Evolutionary conservation across 1,140 invertebrate species (phyloP).

Genomic region (Cydia splendana): DNA sequence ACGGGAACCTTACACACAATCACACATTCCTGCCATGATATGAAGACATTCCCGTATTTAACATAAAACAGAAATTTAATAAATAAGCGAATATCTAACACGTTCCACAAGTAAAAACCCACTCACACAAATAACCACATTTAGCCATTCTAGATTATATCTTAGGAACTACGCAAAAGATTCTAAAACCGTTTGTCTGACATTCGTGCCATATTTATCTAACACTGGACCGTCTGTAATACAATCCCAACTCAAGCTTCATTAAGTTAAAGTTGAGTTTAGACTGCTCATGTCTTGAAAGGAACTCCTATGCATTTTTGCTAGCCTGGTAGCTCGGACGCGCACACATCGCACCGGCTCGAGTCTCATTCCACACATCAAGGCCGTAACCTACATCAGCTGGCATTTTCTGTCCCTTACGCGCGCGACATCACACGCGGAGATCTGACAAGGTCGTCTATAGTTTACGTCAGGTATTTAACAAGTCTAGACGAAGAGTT

Average conservation of each 20-base stretch:
- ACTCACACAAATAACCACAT: conserved; percentile 1
- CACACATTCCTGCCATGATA: neutral
- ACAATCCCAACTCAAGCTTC: neutral
- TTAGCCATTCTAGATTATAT: neutral
- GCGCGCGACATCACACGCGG: conserved; percentile 36
- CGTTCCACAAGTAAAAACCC: conserved; percentile 9
- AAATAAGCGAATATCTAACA: conserved; percentile 4
- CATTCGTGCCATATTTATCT: neutral
- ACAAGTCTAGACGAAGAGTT: conserved; percentile 44
- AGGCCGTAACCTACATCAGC: conserved; percentile 58
- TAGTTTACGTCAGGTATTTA: conserved; percentile 38
- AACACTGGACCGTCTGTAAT: neutral
- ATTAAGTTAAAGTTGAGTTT: neutral
- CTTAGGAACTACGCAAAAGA: neutral
- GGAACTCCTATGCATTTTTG: conserved; percentile 50
- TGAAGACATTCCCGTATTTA: conserved; percentile 6
- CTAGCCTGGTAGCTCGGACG: conserved; percentile 59
- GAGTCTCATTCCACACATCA: conserved; percentile 63
- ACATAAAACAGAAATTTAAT: neutral
- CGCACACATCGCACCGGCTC: conserved; percentile 63
- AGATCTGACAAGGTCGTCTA: conserved; percentile 46
- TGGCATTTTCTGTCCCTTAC: conserved; percentile 50
- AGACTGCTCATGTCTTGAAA: neutral
- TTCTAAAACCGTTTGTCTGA: neutral
- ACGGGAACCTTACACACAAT: neutral